phyloP scores from a whole-genome alignment of 2,113 vertebrate genomes.

The Thomomys bottae region DNA sequence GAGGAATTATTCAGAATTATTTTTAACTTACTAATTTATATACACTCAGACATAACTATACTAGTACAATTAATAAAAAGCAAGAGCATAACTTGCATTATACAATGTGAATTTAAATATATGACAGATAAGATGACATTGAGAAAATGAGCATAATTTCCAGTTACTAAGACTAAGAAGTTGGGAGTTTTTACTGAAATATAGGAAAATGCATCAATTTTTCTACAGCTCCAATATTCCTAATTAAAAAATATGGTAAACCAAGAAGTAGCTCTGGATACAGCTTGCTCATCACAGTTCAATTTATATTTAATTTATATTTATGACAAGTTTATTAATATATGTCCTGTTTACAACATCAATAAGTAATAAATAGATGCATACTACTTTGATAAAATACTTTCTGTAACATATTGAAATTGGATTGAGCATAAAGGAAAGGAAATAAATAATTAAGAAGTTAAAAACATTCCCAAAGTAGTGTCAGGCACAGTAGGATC shows the following conservation, averaged over 20 bases:
- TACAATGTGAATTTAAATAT: neutral
- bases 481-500: neutral
- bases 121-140: neutral
- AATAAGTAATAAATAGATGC: slow-evolving; percentile 22
- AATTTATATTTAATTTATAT: slow-evolving; percentile 7
- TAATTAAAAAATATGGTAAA: neutral
- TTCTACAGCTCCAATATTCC: neutral
- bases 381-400: neutral
- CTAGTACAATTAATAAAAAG: slow-evolving; percentile 33
- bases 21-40: slow-evolving; percentile 42
- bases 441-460: neutral
- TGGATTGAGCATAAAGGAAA: neutral
- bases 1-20: slow-evolving; percentile 45
- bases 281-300: neutral
- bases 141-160: slow-evolving; percentile 33
- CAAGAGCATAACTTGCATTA: slow-evolving; percentile 29
- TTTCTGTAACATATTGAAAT: neutral
- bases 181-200: neutral
- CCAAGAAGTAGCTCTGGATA: neutral
- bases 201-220: neutral
- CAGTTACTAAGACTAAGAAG: neutral
- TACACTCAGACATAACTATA: slow-evolving; percentile 25
- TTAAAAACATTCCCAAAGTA: neutral
- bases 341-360: neutral
- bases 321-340: slow-evolving; percentile 4